Conservation (phyloP, 2,797 vertebrate species). For the Aldrovandia affinis region DNA sequence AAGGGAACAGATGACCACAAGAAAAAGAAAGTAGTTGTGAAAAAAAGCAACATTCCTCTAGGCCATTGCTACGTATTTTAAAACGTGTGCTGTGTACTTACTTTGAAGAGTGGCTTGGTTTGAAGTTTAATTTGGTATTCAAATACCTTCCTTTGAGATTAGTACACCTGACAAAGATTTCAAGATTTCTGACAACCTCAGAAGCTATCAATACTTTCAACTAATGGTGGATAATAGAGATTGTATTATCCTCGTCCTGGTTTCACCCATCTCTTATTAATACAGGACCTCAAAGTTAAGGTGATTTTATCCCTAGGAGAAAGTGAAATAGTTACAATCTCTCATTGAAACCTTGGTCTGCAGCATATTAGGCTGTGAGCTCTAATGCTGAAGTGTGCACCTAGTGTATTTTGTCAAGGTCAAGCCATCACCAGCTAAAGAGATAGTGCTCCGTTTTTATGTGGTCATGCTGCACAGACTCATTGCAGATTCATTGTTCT, state of each 20-base stretch:
- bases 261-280: constrained; percentile 8
- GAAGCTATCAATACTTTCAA: not conserved
- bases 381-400: not conserved
- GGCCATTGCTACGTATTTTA: not conserved
- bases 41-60: not conserved
- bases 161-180: not conserved
- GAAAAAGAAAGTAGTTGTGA: not conserved
- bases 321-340: not conserved
- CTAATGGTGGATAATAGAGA: constrained; percentile 18
- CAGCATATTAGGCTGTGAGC: not conserved
- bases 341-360: not conserved
- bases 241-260: not conserved
- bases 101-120: not conserved
- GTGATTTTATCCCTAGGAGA: not conserved
- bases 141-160: not conserved
- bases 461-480: not conserved
- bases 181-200: not conserved
- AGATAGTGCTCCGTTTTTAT: not conserved
- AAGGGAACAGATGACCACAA: not conserved
- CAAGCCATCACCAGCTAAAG: not conserved
- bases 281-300: not conserved
- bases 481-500: not conserved
- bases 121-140: not conserved
- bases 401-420: not conserved
- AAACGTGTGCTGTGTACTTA: not conserved